Base-by-base conservation (phyloP, 2,113 vertebrate species). In the Elaphurus davidianus region DNA sequence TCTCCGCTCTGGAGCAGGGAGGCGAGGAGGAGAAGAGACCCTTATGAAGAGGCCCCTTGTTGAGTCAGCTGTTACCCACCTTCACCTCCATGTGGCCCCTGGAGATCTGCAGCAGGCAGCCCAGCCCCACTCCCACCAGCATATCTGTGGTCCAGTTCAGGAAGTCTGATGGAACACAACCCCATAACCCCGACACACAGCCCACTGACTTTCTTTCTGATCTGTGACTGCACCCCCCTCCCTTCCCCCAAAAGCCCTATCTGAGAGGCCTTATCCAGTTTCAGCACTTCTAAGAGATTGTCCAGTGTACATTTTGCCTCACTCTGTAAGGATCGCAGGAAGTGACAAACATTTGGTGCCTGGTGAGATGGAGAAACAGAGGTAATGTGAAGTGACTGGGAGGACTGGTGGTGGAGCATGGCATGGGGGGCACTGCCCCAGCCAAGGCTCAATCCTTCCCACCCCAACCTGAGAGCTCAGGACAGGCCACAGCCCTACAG, bases 121-220 rank as follows among this genome's bases (percentile, higher is more conserved):
- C 99, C 3, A 99, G 98, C 5, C 99, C 99, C 76, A 99, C 99
- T 0, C 99, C 99, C 0, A 99, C 99, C 89, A 99, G 98, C 98
- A 99, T 99, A 94, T 99, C 99, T 99, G 99, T 23, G 43, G 88
- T 12, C 40, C 4, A 0, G 90, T 94, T 98, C 91, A 99, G 99
- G 99, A 98, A 13, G 33, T 17, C 2, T 4, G 10, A 60, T 5
- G 16, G 28, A 74, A 82, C 45, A 15, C 27, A 1, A 81, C 7
- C 54, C 36, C 10, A 0, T 1, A 9, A 6, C 36, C 45, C 64
- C 4, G 2, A 21, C 60, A 12, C 19, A 2, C 1, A 8, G 33
- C 40, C 85, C 8, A 12, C 1, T 8, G 2, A 17, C 33, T 6
- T 91, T 14, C 45, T 47, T 78, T 54, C 30, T 7, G 3, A 30